phyloP scores from a whole-genome alignment of 2,888 invertebrate species.

The Nomada goodeniana region DNA sequence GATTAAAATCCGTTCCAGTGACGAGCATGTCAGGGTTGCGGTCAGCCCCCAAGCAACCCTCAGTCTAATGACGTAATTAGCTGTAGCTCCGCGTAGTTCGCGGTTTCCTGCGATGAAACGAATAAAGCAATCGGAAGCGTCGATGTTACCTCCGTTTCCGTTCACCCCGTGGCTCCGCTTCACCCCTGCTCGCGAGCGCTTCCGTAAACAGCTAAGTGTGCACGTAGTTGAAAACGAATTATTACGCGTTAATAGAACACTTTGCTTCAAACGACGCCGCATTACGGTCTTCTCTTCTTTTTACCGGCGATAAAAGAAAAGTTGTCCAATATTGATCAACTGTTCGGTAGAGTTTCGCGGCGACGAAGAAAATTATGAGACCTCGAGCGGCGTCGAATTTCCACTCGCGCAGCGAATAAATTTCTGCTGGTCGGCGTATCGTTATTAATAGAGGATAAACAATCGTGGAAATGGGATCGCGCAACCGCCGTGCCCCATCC shows the following conservation, averaged over 20 bases:
- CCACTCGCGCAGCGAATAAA: background rate
- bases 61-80: constrained; percentile 46
- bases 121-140: constrained; percentile 3
- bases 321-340: background rate
- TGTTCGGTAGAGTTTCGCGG: background rate
- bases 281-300: background rate
- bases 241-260: background rate
- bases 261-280: background rate
- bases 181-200: background rate
- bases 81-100: constrained; percentile 9
- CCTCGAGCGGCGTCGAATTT: background rate
- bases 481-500: background rate
- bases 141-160: background rate
- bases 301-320: constrained; percentile 5
- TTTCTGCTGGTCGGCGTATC: constrained; percentile 13
- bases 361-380: background rate
- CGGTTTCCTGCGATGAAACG: background rate
- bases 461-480: background rate
- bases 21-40: constrained; percentile 27
- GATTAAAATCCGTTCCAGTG: constrained; percentile 72
- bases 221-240: background rate
- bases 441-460: constrained; percentile 6
- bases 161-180: background rate
- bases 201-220: background rate
- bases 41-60: constrained; percentile 36